Evolutionary conservation across 2,113 vertebrate genomes (phyloP).

Genomic region (Procavia capensis): DNA sequence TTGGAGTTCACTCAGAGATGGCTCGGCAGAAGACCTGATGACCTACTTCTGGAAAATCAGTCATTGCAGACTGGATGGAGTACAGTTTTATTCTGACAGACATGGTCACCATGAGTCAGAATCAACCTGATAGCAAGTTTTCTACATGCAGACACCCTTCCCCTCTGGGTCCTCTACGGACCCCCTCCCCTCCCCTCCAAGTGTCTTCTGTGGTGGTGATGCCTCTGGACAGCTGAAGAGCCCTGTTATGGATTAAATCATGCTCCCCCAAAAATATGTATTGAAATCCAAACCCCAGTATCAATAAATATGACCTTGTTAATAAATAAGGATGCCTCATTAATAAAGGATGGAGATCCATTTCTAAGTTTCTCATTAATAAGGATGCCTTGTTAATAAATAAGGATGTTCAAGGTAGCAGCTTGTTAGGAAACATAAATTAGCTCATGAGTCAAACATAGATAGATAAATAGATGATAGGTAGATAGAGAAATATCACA

Average conservation of each 20-base stretch:
- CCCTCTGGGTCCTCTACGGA: background rate
- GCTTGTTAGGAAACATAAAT: too few species aligned
- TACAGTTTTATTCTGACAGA: background rate
- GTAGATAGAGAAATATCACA: too few species aligned
- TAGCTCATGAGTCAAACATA: too few species aligned
- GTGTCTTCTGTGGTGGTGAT: background rate
- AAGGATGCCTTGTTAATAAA: too few species aligned
- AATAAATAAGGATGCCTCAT: too few species aligned
- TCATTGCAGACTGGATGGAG: background rate
- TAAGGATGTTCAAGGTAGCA: too few species aligned
- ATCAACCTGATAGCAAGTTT: background rate
- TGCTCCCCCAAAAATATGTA: background rate
- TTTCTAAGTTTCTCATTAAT: too few species aligned
- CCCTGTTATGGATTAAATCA: background rate
- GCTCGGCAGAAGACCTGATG: background rate
- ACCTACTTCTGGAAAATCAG: background rate
- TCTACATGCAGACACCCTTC: background rate
- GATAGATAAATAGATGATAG: too few species aligned
- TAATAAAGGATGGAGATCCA: too few species aligned
- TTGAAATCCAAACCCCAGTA: background rate
- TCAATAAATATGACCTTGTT: background rate
- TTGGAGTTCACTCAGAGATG: too few species aligned
- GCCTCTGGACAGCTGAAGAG: background rate
- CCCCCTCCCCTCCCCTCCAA: accelerated
- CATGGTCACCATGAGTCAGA: background rate